Percentiles rank a stretch among this genome's conserved stretches.
These are phyloP conservation scores for Alsophila aescularia DNA, from an alignment of 2,888 invertebrate genomes.

Conservation along the genomic window DNA sequence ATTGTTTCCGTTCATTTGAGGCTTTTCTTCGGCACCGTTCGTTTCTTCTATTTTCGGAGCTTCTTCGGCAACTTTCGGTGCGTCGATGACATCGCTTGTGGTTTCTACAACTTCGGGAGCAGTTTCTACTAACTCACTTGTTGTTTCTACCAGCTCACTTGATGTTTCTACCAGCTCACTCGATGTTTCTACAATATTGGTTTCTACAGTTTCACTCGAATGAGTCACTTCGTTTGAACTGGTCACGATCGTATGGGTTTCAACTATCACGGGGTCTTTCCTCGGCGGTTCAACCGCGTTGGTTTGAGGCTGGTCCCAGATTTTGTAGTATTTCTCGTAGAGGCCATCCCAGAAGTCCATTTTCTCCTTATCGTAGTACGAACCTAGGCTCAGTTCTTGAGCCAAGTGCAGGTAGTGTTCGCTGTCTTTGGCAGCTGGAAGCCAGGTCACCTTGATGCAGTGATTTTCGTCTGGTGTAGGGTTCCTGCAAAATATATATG, in stretches of 20 bases:
- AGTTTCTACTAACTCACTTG: not conserved
- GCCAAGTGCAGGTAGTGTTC: slow-evolving; percentile 64
- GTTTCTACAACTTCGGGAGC: slow-evolving; percentile 5
- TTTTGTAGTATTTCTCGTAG: slow-evolving; percentile 69
- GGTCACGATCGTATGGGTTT: slow-evolving; percentile 26
- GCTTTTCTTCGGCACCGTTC: slow-evolving; percentile 4
- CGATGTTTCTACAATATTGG: slow-evolving; percentile 17
- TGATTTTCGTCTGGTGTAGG: slow-evolving; percentile 76
- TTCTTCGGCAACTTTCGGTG: slow-evolving; percentile 23
- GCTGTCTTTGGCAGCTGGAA: slow-evolving; percentile 69
- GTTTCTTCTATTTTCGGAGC: not conserved
- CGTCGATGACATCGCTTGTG: not conserved
- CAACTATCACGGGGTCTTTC: slow-evolving; percentile 42
- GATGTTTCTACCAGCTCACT: slow-evolving; percentile 9
- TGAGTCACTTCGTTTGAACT: slow-evolving; percentile 14
- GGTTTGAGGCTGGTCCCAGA: slow-evolving; percentile 64
- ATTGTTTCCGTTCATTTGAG: slow-evolving; percentile 52
- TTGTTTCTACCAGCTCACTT: slow-evolving; percentile 5
- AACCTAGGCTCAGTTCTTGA: slow-evolving; percentile 59
- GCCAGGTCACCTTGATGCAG: slow-evolving; percentile 69
- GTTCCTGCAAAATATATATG: slow-evolving; percentile 58
- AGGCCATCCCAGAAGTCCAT: slow-evolving; percentile 76
- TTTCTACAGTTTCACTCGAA: not conserved
- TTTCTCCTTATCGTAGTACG: slow-evolving; percentile 66
- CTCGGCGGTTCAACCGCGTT: slow-evolving; percentile 41